Base-by-base conservation (phyloP, 2,888 invertebrate species). In the Rhagonycha fulva region DNA sequence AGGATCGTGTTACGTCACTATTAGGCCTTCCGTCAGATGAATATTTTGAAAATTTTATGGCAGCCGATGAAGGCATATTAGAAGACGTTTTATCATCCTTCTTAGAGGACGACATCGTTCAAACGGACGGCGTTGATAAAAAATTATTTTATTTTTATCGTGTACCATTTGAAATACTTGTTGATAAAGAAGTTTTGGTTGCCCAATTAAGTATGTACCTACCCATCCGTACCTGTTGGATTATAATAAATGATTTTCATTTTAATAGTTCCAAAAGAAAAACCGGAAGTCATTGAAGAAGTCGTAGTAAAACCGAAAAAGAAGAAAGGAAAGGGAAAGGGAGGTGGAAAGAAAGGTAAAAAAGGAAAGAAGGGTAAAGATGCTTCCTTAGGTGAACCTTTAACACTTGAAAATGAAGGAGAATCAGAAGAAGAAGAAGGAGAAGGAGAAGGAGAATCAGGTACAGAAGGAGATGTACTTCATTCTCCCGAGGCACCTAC, bases 151-250 rank as follows among this genome's bases (percentile, higher is more conserved):
- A 91, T 82, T 89, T 94, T 14, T 91, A 93, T 83, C 93, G 93
- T 84, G 93, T 93, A 1, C 92, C 93, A 81, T 92, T 92, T 70
- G 94, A 93, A 82, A 93, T 93, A 84, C 88, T 94, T 9, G 90
- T 93, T 14, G 94, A 95, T 83, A 93, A 93, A 84, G 94, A 95
- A 86, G 91, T 94, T 76, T 90, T 93, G 3, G 90, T 92, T 61
- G 89, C 91, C 81, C 94, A 95, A 88, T 92, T 93, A 90, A n/a
- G 47, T 47, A 47, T 47, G n/a, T n/a, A n/a, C n/a, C 5, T 32
- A 5, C 12, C 12, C 4, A n/a, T 32, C 12, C 12, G 7, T n/a
- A 12, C n/a, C 14, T 14, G n/a, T 11, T 30, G 4, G 2, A 47
- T 24, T 66, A 12, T 14, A 32, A 63, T 19, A 32, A 5, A 1